Conservation (phyloP, 2,888 invertebrate species). For the Drosophila austrosaltans region DNA sequence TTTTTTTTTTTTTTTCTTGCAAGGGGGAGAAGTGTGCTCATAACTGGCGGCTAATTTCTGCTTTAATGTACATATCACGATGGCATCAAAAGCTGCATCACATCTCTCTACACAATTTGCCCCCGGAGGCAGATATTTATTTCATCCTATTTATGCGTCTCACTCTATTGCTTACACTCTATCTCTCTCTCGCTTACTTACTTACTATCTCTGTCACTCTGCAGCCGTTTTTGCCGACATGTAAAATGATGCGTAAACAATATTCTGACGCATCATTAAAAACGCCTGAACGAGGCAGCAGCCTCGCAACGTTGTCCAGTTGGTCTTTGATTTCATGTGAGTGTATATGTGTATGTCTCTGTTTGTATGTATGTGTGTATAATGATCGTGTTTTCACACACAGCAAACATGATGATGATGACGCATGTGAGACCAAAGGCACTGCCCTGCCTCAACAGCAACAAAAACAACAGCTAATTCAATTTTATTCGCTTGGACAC, state of each 20-base stretch:
- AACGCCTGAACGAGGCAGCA: constrained; percentile 67
- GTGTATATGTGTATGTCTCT: constrained; percentile 3
- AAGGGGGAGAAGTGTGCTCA: background rate
- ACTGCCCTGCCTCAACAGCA: constrained; percentile 66
- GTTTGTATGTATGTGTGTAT: constrained; percentile 31
- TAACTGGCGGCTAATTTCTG: constrained; percentile 56
- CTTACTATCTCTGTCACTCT: constrained; percentile 18
- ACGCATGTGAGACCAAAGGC: constrained; percentile 60
- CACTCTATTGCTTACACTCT: constrained; percentile 11
- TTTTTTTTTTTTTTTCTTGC: too few relatives aligned
- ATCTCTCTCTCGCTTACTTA: constrained; percentile 1
- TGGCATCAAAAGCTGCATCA: constrained; percentile 31
- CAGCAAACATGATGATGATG: constrained; percentile 72
- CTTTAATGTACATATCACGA: constrained; percentile 70
- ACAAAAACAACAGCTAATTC: constrained; percentile 59
- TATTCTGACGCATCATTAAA: constrained; percentile 79
- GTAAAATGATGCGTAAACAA: constrained; percentile 79
- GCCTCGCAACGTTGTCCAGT: constrained; percentile 49
- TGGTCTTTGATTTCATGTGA: constrained; percentile 45
- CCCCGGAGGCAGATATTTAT: constrained; percentile 20
- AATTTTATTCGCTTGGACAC: constrained; percentile 62
- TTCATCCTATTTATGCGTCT: constrained; percentile 27
- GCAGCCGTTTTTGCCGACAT: constrained; percentile 66
- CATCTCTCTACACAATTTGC: constrained; percentile 26
- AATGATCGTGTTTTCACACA: constrained; percentile 59